Evolutionary conservation across 2,113 vertebrate species (phyloP).

Genomic region (Setophaga coronata): DNA sequence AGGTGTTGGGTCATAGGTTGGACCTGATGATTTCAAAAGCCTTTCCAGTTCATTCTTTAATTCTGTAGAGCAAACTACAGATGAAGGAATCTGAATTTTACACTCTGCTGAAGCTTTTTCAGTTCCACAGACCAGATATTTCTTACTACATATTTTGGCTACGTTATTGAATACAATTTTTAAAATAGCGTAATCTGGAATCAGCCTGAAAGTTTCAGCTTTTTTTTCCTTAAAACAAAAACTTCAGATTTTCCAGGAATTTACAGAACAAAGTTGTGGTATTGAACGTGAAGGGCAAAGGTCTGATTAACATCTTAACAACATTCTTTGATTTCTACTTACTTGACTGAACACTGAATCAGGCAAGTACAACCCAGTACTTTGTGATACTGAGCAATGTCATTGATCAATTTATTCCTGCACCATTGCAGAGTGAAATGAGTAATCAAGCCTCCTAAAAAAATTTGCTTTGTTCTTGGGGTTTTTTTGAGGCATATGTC

Average conservation of each 20-base stretch:
- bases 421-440: neutral
- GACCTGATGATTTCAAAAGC: neutral
- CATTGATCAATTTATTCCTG: conserved; percentile 18
- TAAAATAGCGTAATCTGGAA: neutral
- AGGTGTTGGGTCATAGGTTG: neutral
- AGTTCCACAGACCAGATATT: neutral
- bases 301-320: conserved; percentile 53
- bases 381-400: neutral
- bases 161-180: neutral
- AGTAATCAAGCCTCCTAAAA: neutral
- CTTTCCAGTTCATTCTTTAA: no score
- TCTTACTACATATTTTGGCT: neutral
- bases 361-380: neutral
- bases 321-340: conserved; percentile 45
- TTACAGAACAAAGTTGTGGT: neutral
- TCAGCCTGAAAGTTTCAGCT: neutral
- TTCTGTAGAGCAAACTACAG: neutral
- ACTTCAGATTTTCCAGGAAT: neutral
- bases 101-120: neutral
- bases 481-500: neutral
- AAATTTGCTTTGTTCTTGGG: neutral
- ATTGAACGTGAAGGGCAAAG: neutral
- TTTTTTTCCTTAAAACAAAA: neutral
- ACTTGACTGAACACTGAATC: conserved; percentile 24
- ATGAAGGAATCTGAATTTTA: neutral